Conservation (phyloP, 2,888 invertebrate species). For the Lepidonotus clava region DNA sequence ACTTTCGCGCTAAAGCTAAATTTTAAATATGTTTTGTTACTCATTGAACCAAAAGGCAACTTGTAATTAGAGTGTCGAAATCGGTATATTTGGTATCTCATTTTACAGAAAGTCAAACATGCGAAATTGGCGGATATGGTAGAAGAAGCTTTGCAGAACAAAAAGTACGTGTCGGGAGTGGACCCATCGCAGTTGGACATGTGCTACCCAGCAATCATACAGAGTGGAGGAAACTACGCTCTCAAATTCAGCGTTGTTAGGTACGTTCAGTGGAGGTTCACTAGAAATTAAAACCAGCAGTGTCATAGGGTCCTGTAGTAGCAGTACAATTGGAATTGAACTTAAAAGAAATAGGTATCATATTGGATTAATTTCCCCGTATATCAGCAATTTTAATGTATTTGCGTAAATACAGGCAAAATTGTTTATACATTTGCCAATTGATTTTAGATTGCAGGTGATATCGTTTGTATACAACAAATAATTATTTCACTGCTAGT, state of each 20-base stretch:
- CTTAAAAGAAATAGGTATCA: too few species aligned
- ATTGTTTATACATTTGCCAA: background rate
- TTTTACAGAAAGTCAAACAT: slow-evolving; percentile 94
- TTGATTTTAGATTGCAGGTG: too few species aligned
- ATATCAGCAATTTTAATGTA: background rate
- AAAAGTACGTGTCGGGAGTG: slow-evolving; percentile 95
- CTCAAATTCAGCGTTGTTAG: slow-evolving; percentile 95
- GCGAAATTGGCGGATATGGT: slow-evolving; percentile 96
- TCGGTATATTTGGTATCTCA: too few species aligned
- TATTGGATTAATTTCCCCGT: background rate
- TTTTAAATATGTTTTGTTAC: too few species aligned
- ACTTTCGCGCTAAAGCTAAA: too few species aligned
- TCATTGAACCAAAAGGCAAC: too few species aligned
- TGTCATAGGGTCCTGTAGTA: background rate
- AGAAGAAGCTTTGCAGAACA: slow-evolving; percentile 95
- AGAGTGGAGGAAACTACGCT: slow-evolving; percentile 98
- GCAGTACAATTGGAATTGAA: too few species aligned
- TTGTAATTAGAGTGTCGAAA: too few species aligned
- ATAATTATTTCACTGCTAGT: too few species aligned
- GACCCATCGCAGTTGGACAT: slow-evolving; percentile 95
- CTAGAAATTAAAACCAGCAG: background rate
- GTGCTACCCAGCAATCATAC: slow-evolving; percentile 99
- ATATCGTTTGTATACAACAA: too few species aligned
- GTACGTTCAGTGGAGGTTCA: slow-evolving; percentile 72
- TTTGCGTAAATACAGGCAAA: background rate